phyloP scores from a whole-genome alignment of 1,140 invertebrate species.

The Caenorhabditis remanei region DNA sequence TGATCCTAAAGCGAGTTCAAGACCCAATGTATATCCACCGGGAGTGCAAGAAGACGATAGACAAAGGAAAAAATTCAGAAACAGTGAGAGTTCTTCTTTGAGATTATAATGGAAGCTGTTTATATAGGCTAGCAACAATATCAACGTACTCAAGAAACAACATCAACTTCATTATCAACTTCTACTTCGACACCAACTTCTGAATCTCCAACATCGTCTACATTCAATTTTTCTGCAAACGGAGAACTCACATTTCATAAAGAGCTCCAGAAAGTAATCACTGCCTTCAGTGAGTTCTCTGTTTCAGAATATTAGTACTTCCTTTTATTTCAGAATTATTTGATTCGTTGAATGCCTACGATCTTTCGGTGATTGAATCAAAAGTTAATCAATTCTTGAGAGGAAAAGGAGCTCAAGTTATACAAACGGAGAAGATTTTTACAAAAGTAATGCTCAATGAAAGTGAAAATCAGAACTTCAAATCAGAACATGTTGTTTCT shows the following conservation, averaged over 20 bases:
- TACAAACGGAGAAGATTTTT: background rate
- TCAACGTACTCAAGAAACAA: background rate
- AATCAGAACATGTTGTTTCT: background rate
- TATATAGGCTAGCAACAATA: no score
- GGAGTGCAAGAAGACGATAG: background rate
- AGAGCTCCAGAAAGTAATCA: background rate
- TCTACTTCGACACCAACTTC: background rate
- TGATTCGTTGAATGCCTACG: background rate
- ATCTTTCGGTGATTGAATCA: background rate
- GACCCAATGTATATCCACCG: background rate
- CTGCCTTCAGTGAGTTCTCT: background rate
- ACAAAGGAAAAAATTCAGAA: background rate
- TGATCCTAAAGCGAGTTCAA: background rate
- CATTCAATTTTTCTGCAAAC: no score
- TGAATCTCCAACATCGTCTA: background rate
- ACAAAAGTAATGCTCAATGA: background rate
- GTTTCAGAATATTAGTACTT: background rate
- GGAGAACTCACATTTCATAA: background rate
- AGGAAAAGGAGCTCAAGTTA: background rate
- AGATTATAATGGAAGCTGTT: no score
- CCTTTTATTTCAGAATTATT: background rate
- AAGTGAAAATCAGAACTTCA: constrained; percentile 4
- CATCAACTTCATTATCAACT: background rate
- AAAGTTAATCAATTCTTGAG: background rate
- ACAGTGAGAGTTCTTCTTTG: background rate